Conservation (phyloP, 2,113 vertebrate species). For the Megaleporinus macrocephalus region DNA sequence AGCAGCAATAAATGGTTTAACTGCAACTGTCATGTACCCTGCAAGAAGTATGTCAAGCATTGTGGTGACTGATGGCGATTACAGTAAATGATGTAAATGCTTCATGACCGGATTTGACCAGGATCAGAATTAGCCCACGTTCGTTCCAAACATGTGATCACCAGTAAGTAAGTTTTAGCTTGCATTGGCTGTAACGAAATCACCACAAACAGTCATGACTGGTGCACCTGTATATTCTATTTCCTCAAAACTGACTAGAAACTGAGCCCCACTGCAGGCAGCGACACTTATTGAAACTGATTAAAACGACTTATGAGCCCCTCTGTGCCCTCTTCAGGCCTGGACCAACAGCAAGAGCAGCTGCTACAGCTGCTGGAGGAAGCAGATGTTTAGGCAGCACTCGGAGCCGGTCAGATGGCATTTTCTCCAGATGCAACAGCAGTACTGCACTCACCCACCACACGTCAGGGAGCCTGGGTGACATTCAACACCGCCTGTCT, state of each 20-base stretch:
- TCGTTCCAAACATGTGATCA: no score
- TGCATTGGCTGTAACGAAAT: no score
- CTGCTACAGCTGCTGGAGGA: slow-evolving; percentile 16
- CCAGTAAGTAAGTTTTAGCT: no score
- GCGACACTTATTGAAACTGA: not conserved
- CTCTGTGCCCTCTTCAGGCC: slow-evolving; percentile 3
- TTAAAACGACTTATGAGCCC: not conserved
- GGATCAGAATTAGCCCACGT: no score
- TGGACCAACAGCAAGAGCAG: not conserved
- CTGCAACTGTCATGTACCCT: slow-evolving; percentile 8
- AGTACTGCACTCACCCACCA: not conserved
- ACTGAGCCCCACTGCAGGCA: not conserved
- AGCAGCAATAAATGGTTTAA: not conserved
- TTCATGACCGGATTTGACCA: not conserved
- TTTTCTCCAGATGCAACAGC: slow-evolving; percentile 27
- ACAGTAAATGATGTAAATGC: not conserved
- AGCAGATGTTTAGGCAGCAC: slow-evolving; percentile 34
- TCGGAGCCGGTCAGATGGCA: slow-evolving; percentile 18
- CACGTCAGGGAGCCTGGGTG: slow-evolving; percentile 1
- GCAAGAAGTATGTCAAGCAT: not conserved
- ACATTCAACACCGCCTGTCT: not conserved
- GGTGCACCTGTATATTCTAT: no score
- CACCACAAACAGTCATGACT: no score
- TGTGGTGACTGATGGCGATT: not conserved
- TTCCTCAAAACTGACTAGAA: not conserved